Evolutionary conservation across 2,113 vertebrate genomes (phyloP), one percentile per base, ranked within the genome.

Genomic region (Gopherus evgoodei): DNA sequence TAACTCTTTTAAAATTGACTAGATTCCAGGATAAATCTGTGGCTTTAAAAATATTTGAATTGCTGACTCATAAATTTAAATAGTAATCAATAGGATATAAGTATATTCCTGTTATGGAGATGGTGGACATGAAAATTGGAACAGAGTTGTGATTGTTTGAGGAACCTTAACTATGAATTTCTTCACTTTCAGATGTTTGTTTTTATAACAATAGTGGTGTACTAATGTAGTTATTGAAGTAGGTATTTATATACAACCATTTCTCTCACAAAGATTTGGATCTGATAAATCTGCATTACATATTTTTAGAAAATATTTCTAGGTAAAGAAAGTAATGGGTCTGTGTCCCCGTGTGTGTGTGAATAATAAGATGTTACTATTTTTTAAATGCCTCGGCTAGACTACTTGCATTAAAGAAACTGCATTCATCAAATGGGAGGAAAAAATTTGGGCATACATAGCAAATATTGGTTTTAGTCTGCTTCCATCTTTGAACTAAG

Each of bases 301-400:
- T 96, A 97, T 96, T 97, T 98, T 97, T 98, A 96, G 95, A 89
- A 76, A 79, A 93, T 95, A 94, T 96, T 97, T 97, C 91, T 95
- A 38, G 95, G 94, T 69, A 95, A 94, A 93, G 90, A 82, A 92
- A 97, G 87, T 54, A 83, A 94, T 90, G 94, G 95, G 89, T 95
- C 93, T 81, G 62, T 91, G 42, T 49, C 86, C 79, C 87, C 78
- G 95, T 29, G 11, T 87, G 95, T 47, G 22, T 35, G 8, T 25
- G 29, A 57, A 76, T 57, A 83, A 35, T 88, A 93, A 80, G 93
- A 44, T 95, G 96, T 97, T 97, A 75, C 96, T 98, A 94, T 96
- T 96, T 97, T 96, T 94, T 93, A 84, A 42, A 88, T 38, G 10
- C n/a, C 62, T 35, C 78, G 87, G 5, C 83, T 91, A 53, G 27